Conservation (phyloP, 1,140 invertebrate species). For the Andricus grossulariae region DNA sequence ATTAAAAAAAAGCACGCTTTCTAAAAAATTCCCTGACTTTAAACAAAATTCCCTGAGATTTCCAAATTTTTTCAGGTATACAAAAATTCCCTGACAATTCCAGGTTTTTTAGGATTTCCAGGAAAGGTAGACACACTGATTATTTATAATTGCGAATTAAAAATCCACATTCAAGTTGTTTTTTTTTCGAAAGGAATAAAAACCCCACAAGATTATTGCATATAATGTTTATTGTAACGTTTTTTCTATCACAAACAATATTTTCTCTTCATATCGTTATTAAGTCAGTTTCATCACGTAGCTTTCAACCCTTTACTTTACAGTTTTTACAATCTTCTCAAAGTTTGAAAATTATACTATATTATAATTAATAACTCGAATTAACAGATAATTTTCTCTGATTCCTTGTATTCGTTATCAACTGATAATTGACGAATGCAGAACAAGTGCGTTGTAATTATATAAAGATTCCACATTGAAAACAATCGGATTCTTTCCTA, state of each 20-base stretch:
- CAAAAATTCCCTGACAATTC: too few relatives aligned
- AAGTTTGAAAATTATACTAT: background rate
- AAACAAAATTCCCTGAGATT: too few relatives aligned
- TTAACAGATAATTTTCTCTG: background rate
- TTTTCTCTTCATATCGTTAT: background rate
- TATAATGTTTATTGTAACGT: constrained; percentile 4
- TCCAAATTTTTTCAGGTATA: too few relatives aligned
- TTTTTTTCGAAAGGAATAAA: too few relatives aligned
- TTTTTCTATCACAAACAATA: constrained; percentile 20
- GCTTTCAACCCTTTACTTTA: background rate
- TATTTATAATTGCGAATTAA: too few relatives aligned
- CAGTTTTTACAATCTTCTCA: background rate
- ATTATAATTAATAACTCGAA: background rate
- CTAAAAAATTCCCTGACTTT: too few relatives aligned
- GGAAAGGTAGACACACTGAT: too few relatives aligned
- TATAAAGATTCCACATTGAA: constrained; percentile 35
- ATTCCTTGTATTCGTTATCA: background rate
- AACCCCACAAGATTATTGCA: too few relatives aligned
- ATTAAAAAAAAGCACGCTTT: too few relatives aligned
- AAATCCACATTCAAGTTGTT: too few relatives aligned
- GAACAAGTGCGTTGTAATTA: constrained; percentile 41
- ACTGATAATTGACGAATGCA: constrained; percentile 55
- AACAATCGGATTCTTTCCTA: constrained; percentile 34
- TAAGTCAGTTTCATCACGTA: background rate
- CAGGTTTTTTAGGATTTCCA: too few relatives aligned